These are phyloP conservation scores for Monopis laevigella DNA, from an alignment of 2,888 invertebrate genomes.

Conservation along the genomic window DNA sequence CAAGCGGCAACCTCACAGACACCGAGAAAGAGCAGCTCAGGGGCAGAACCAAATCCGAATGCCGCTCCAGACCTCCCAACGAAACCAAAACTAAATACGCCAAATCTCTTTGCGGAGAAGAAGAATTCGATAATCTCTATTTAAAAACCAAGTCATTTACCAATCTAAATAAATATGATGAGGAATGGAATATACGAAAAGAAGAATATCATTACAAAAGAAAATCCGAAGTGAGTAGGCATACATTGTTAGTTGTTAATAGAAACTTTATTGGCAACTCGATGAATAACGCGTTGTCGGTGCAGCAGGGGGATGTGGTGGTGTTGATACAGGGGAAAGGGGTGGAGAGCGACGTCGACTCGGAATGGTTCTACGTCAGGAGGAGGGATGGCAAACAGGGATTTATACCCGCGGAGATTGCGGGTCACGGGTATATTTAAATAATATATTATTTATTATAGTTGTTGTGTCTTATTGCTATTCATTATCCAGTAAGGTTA, in stretches of 20 bases:
- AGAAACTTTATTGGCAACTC: constrained; percentile 70
- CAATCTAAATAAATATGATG: constrained; percentile 33
- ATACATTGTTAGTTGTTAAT: constrained; percentile 76
- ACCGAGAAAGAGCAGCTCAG: constrained; percentile 75
- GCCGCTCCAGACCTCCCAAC: constrained; percentile 62
- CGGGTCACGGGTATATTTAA: constrained; percentile 81
- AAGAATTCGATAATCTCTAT: constrained; percentile 77
- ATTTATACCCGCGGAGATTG: constrained; percentile 80
- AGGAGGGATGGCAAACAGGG: constrained; percentile 77
- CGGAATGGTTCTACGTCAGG: constrained; percentile 82
- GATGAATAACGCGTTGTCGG: constrained; percentile 69
- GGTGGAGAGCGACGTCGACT: constrained; percentile 58
- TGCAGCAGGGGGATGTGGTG: constrained; percentile 80
- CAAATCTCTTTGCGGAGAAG: constrained; percentile 70
- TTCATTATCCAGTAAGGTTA: too few species aligned
- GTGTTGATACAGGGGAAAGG: constrained; percentile 64
- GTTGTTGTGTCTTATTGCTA: too few species aligned
- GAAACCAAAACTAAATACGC: constrained; percentile 30
- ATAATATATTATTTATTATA: constrained; percentile 12
- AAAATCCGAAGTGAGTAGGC: constrained; percentile 40
- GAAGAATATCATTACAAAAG: constrained; percentile 22
- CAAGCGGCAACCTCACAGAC: constrained; percentile 84
- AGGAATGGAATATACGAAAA: neutral
- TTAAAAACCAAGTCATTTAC: constrained; percentile 61
- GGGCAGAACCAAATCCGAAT: constrained; percentile 74